Evolutionary conservation across 30 jellyfish, hydroid and myxozoan genomes (phyloP).

Genomic region (Turritopsis rubra): DNA sequence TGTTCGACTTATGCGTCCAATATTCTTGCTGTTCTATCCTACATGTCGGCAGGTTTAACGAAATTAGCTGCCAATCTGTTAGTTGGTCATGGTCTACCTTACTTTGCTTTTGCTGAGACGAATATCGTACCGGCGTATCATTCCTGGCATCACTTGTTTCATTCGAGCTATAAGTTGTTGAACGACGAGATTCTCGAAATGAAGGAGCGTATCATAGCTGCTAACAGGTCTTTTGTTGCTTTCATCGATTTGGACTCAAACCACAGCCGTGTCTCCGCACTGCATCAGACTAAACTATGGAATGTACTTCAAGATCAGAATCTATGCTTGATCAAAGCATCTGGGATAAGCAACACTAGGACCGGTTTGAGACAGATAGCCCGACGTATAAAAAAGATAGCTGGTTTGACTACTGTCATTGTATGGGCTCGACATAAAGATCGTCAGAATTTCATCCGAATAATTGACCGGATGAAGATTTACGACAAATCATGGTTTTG

Average conservation of each 20-base stretch:
- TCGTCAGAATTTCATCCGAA: background rate
- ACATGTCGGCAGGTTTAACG: constrained; percentile 17
- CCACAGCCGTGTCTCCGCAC: background rate
- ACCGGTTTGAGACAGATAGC: background rate
- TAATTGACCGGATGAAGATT: constrained; percentile 9
- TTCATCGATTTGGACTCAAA: background rate
- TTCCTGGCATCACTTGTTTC: background rate
- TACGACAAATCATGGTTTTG: constrained; percentile 19
- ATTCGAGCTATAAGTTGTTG: constrained; percentile 1
- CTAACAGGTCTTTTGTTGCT: background rate
- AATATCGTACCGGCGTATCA: background rate
- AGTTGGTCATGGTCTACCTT: background rate
- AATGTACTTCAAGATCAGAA: background rate
- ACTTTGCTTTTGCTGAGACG: constrained; percentile 1
- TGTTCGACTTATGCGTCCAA: constrained; percentile 2
- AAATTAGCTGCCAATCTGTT: constrained; percentile 14
- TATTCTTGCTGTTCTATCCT: constrained; percentile 10
- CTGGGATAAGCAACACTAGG: background rate
- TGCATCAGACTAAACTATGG: constrained; percentile 9
- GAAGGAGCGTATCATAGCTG: background rate
- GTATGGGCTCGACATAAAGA: constrained; percentile 3
- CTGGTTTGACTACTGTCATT: background rate
- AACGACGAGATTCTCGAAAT: constrained; percentile 6
- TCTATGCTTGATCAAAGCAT: background rate
- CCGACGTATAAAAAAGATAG: background rate